phyloP scores from a whole-genome alignment of 2,888 invertebrate genomes.

The Oegoconia quadripuncta region DNA sequence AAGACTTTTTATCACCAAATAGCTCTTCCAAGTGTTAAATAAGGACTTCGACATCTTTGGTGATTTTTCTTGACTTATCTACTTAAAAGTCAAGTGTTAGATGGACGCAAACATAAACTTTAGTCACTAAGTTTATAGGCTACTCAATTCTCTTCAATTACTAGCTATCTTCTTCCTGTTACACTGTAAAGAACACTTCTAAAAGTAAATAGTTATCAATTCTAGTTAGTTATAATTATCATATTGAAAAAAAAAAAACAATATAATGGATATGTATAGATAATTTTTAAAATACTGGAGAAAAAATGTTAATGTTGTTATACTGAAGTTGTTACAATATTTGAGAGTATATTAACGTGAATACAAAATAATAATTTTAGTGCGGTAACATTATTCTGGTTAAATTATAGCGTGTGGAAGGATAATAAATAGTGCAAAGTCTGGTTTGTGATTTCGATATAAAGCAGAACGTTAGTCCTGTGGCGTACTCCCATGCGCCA shows the following conservation, averaged over 20 bases:
- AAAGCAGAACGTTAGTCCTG: neutral
- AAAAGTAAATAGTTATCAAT: conserved; percentile 45
- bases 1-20: no score
- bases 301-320: conserved; percentile 77
- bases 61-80: no score
- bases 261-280: conserved; percentile 62
- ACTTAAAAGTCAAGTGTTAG: no score
- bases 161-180: neutral
- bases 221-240: conserved; percentile 66
- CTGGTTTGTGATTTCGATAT: conserved; percentile 8
- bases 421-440: conserved; percentile 60
- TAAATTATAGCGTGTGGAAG: conserved; percentile 54
- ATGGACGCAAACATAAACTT: no score
- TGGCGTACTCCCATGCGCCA: no score
- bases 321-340: conserved; percentile 79
- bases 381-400: conserved; percentile 52
- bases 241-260: conserved; percentile 39
- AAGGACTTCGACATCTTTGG: no score
- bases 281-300: conserved; percentile 66
- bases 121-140: no score
- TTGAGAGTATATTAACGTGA: conserved; percentile 77
- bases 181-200: conserved; percentile 33
- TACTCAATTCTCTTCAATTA: neutral
- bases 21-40: no score
- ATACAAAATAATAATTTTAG: conserved; percentile 64